Base-by-base conservation (phyloP, 2,888 invertebrate species). In the Spicauda simplicius region DNA sequence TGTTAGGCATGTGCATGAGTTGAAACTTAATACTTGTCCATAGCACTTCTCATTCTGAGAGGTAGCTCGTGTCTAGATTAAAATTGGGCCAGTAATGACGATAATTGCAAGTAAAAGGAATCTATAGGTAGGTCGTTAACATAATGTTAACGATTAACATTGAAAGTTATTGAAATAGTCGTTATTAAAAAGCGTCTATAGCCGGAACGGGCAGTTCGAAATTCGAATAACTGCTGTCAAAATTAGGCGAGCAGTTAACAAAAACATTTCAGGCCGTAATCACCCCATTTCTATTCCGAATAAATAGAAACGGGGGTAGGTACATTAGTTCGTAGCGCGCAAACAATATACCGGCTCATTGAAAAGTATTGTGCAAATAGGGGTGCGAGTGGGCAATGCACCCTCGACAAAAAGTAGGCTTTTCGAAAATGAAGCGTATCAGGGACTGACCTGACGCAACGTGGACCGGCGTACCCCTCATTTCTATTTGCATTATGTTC, bases 291-390 rank as follows among this genome's bases (percentile, higher is more conserved):
- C 73, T 66, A 66, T 66, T 66, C 60, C 65, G 65, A 66, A 66
- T 66, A 66, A 66, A 66, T 60, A 66, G 65, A 48, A 66, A 59
- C 55, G 54, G 60, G 58, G 64, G 48, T 50, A 45, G 57, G 18
- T 59, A 65, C 65, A 66, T 66, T 55, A 66, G 65, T 66, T 54
- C 33, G 65, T 73, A 74, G 78, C 71, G 69, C 73, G 81, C 85
- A 85, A 87, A 89, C 90, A 90, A 86, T 87, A 78, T 76, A 54
- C 60, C 41, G 75, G 83, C 82, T 81, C 87, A 87, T 90, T 89
- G 86, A 86, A 88, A 85, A 88, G 89, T 86, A 88, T 85, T 83
- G 83, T 75, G 84, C 85, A 90, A 90, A 91, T 83, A 90, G 83
- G 89, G 90, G 87, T 69, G 75, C 65, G 71, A 64, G 66, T 68